Percentiles rank a stretch among this genome's conserved stretches.
phyloP scores from a whole-genome alignment of 1,140 invertebrate genomes.

The Macrocentrus cingulum region DNA sequence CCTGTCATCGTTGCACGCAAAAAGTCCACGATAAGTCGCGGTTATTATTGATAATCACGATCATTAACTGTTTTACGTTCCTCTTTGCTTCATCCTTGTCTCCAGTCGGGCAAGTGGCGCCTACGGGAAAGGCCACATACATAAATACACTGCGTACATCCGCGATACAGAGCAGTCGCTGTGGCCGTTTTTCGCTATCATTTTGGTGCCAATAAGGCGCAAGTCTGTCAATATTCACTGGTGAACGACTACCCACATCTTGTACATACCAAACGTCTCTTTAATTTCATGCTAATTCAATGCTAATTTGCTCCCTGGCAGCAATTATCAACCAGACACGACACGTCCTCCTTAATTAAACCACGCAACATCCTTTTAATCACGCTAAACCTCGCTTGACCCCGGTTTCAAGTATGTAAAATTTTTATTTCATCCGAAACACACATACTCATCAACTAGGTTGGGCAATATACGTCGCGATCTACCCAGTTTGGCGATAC shows the following conservation, averaged over 20 bases:
- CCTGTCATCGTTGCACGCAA: conserved; percentile 26
- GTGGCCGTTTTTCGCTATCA: too few relatives aligned
- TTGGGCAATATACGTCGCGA: too few relatives aligned
- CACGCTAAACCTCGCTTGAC: conserved; percentile 6
- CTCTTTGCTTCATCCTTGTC: neutral
- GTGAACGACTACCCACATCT: too few relatives aligned
- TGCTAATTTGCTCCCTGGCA: conserved; percentile 23
- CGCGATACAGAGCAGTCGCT: too few relatives aligned
- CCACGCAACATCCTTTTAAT: conserved; percentile 5
- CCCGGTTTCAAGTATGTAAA: neutral
- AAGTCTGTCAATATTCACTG: too few relatives aligned
- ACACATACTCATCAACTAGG: too few relatives aligned
- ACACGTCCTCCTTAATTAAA: conserved; percentile 25
- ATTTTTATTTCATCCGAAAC: too few relatives aligned
- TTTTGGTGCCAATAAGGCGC: too few relatives aligned
- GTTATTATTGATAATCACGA: conserved; percentile 39
- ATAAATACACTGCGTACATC: too few relatives aligned
- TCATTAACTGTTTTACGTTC: conserved; percentile 34
- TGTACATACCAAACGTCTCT: too few relatives aligned
- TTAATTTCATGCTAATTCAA: conserved; percentile 28
- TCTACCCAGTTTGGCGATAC: too few relatives aligned
- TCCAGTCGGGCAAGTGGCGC: conserved; percentile 23
- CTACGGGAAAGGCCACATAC: conserved; percentile 3
- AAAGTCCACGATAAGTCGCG: conserved; percentile 30
- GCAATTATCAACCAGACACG: conserved; percentile 18